Evolutionary conservation across 2,113 vertebrate genomes (phyloP), one percentile per base, ranked within the genome.

Genomic region (Arvicanthis niloticus): DNA sequence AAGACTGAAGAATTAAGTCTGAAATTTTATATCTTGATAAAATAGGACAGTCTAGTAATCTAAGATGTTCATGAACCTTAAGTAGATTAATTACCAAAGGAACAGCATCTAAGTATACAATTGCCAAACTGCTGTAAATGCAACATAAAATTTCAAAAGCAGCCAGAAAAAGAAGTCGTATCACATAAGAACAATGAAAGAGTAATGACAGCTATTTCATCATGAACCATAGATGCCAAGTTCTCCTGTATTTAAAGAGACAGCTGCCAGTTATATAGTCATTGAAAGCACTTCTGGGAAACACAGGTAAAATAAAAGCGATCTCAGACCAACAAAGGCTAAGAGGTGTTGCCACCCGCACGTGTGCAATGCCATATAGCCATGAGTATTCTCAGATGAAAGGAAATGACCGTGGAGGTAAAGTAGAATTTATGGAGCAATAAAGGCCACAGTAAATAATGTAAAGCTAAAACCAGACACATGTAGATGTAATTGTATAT

Each of bases 11-110:
- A 91, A 82, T 45, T 93, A 80, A 42, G 82, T 19, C 45, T 82
- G 17, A 94, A 89, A 67, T 73, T 42, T 91, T 89, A 78, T 94
- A 94, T 95, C 76, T 91, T 80, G 62, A 94, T 88, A 40, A 81
- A 80, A 97, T 78, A 77, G 94, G 34, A 53, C 37, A 84, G 81
- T 11, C n/a, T 94, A 93, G 24, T 91, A 72, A 92, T 72, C 40
- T 34, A 93, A 94, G 29, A 95, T 45, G 48, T 51, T 94, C 45
- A n/a, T 77, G 42, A 96, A 82, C 51, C 6, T 76, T 68, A 77
- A 91, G 37, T 34, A 86, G 58, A 92, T 80, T 91, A 88, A 92
- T 96, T 77, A 86, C 37, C 17, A 94, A 93, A 77, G 29, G 91
- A 91, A 48, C 24, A 3, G 86, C 48, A 87, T 93, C 42, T 94